Evolutionary conservation across 2,797 vertebrate species (phyloP).

Genomic region (Alca torda): DNA sequence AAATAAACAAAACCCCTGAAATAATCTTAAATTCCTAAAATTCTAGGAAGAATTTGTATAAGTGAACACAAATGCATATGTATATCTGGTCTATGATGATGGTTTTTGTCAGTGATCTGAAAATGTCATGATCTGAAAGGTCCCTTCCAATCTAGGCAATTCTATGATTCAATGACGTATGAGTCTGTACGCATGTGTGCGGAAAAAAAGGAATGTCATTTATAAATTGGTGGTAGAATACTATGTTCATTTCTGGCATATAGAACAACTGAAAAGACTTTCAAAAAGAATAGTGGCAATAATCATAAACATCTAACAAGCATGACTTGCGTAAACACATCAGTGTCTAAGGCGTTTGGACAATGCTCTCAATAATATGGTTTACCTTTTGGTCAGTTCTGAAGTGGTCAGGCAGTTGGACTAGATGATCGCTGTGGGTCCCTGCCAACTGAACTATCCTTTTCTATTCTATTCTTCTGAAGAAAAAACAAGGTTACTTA

Average conservation of each 20-base stretch:
- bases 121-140: too few relatives aligned
- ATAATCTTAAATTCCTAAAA: background rate
- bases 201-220: background rate
- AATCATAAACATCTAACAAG: background rate
- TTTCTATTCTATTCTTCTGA: background rate
- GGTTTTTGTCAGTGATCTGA: too few relatives aligned
- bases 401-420: background rate
- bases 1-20: rapidly evolving
- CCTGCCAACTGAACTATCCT: background rate
- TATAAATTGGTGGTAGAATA: background rate
- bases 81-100: too few relatives aligned
- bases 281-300: background rate
- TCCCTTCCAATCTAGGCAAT: too few relatives aligned
- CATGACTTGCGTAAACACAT: background rate
- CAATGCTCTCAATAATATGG: background rate
- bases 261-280: background rate
- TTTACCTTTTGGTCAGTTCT: background rate
- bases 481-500: background rate
- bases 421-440: background rate
- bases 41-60: background rate
- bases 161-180: too few relatives aligned
- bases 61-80: background rate
- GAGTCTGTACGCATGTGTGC: rapidly evolving
- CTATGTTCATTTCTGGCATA: background rate
- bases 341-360: background rate